phyloP scores from a whole-genome alignment of 2,113 vertebrate species.

The Collichthys lucidus region DNA sequence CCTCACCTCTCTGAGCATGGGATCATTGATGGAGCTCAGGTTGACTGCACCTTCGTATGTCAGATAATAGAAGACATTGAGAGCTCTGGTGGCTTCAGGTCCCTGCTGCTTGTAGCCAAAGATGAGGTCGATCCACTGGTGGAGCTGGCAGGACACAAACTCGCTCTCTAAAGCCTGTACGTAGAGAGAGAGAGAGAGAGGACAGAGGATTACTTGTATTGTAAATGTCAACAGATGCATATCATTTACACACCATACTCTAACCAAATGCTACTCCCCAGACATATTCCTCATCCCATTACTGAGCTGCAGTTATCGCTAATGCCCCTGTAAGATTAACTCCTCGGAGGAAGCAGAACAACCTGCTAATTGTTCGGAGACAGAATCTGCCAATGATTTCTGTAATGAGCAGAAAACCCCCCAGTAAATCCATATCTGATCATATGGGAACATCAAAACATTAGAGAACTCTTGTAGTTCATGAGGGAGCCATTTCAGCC shows the following conservation, averaged over 20 bases:
- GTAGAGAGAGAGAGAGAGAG: slow-evolving; percentile 21
- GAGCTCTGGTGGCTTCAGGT: slow-evolving; percentile 92
- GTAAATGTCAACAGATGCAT: slow-evolving; percentile 57
- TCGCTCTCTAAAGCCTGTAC: slow-evolving; percentile 96
- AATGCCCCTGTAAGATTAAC: slow-evolving; percentile 54
- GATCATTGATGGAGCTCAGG: slow-evolving; percentile 93
- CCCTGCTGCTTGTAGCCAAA: slow-evolving; percentile 99
- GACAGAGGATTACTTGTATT: slow-evolving; percentile 4
- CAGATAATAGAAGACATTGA: slow-evolving; percentile 98
- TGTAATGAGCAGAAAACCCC: slow-evolving; percentile 63
- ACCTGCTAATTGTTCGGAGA: slow-evolving; percentile 57
- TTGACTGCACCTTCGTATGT: slow-evolving; percentile 97
- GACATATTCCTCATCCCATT: slow-evolving; percentile 47
- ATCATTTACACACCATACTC: slow-evolving; percentile 18
- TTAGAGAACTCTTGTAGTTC: slow-evolving; percentile 67
- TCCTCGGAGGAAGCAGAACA: slow-evolving; percentile 50
- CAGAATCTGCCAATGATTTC: slow-evolving; percentile 67
- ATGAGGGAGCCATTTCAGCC: slow-evolving; percentile 72
- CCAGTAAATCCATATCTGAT: slow-evolving; percentile 62
- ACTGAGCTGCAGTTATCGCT: slow-evolving; percentile 57
- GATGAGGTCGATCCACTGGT: slow-evolving; percentile 99
- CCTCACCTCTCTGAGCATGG: slow-evolving; percentile 94
- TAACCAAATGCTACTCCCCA: slow-evolving; percentile 43
- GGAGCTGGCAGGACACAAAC: slow-evolving; percentile 99
- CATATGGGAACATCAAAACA: slow-evolving; percentile 69